Evolutionary conservation across 2,113 vertebrate species (phyloP).

Genomic region (Hepsetus odoe): DNA sequence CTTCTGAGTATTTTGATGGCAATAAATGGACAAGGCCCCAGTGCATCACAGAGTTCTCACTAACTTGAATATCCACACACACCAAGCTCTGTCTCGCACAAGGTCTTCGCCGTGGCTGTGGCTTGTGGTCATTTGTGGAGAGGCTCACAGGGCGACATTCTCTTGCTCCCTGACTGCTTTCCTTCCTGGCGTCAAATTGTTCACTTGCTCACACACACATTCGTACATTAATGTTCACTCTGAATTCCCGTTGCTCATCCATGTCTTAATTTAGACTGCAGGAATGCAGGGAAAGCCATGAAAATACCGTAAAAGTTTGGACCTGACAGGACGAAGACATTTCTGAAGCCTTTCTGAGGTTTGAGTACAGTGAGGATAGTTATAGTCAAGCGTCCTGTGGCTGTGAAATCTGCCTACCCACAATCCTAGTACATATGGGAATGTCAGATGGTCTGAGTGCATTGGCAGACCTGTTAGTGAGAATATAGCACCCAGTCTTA

Average conservation of each 20-base stretch:
- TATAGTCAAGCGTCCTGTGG: not conserved
- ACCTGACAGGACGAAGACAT: not conserved
- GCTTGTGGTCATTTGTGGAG: slow-evolving; percentile 6
- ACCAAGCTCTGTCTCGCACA: slow-evolving; percentile 19
- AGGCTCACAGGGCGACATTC: not conserved
- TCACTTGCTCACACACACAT: not conserved
- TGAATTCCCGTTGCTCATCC: not conserved
- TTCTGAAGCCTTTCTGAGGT: too few relatives aligned
- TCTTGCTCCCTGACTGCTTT: slow-evolving; percentile 21
- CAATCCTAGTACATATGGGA: slow-evolving; percentile 31
- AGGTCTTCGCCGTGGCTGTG: slow-evolving; percentile 23
- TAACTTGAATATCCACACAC: not conserved
- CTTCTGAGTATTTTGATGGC: not conserved
- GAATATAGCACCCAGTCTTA: not conserved
- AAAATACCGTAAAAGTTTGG: not conserved
- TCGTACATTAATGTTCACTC: slow-evolving; percentile 34
- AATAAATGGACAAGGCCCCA: not conserved
- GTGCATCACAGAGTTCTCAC: not conserved
- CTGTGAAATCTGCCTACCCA: not conserved
- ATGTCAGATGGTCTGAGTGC: slow-evolving; percentile 22
- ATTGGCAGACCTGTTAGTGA: slow-evolving; percentile 7
- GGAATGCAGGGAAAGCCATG: not conserved
- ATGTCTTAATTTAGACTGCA: slow-evolving; percentile 18
- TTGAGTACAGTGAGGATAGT: too few relatives aligned
- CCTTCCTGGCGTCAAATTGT: slow-evolving; percentile 31